Base-by-base conservation (phyloP, 92 coral and sea anemone genomes). In the Porites divaricata region DNA sequence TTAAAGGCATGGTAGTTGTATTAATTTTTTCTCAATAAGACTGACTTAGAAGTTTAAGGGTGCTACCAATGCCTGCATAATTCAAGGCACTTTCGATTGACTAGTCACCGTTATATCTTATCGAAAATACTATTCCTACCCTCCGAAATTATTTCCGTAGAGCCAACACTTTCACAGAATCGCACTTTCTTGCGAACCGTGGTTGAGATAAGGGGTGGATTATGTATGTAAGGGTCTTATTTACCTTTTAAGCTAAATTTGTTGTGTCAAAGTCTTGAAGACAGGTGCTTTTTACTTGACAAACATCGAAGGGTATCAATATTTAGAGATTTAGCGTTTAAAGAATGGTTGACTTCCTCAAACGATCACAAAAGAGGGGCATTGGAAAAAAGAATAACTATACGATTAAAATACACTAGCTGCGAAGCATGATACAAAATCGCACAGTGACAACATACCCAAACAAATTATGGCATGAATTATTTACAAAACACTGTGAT, bases 221-320 rank as follows among this genome's bases (percentile, higher is more conserved):
- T 35, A 28, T 28, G 41, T 28, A 28, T 0, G 41, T 4, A 35
- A 35, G 45, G 49, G 63, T 56, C 24, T 54, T 53, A 23, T 54
- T 53, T 50, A 11, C 4, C 11, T 64, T 11, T 73, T 73, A 20
- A 1, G 63, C 48, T 6, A 74, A 52, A 63, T 53, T 53, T 24
- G 65, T 25, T 74, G 78, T 53, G 23, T 25, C 56, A 20, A 53
- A 74, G 78, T 54, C 45, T 25, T 74, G 35, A 6, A 8, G 52
- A 58, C 78, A 74, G 78, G 65, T 74, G 78, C 20, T 49, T 71
- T 71, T 58, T 21, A 15, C 56, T 54, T 74, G 12, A 74, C 23
- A 74, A 54, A 23, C 13, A 24, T 48, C 78, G 13, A 24, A 17
- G n/a, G 21, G 21, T 5, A 74, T 53, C 78, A 24, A 74, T 52